A percentile compares a stretch with the other conserved stretches of the same genome.
These are phyloP conservation scores for Hyles lineata DNA, from an alignment of 2,888 invertebrate species.

Conservation along the genomic window DNA sequence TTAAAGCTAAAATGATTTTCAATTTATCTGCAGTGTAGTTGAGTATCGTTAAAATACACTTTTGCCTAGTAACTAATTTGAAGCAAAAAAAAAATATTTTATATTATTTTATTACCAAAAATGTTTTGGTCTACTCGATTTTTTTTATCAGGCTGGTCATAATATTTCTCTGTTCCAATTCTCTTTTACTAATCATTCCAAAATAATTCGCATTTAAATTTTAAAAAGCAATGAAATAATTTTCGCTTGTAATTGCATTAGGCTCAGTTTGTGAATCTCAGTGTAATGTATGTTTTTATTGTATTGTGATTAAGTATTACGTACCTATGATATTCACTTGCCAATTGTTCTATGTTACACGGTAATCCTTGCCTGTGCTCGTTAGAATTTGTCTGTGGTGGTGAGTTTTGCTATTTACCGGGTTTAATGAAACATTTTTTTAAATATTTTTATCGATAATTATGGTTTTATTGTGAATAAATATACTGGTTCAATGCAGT, in stretches of 20 bases:
- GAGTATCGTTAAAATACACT: neutral
- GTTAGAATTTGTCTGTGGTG: constrained; percentile 12
- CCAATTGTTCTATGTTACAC: constrained; percentile 41
- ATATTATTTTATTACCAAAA: too few species aligned
- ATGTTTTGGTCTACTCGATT: too few species aligned
- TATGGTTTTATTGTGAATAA: too few species aligned
- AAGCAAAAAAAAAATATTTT: too few species aligned
- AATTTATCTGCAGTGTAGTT: neutral
- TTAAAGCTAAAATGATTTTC: neutral
- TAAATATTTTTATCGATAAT: neutral
- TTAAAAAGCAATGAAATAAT: constrained; percentile 6
- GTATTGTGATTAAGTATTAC: constrained; percentile 36
- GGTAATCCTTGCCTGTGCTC: constrained; percentile 39
- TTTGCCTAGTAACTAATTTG: too few species aligned
- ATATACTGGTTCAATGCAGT: too few species aligned
- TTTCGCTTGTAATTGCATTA: constrained; percentile 34
- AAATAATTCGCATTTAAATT: constrained; percentile 26
- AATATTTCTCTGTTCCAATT: neutral
- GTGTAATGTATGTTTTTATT: constrained; percentile 33
- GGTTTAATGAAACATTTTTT: constrained; percentile 18
- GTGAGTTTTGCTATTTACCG: neutral
- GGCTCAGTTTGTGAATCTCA: constrained; percentile 49
- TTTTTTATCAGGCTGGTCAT: neutral
- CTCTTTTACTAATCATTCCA: constrained; percentile 27
- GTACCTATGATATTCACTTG: constrained; percentile 43